Conservation (phyloP, 2,113 vertebrate species). For the Pelobates fuscus region DNA sequence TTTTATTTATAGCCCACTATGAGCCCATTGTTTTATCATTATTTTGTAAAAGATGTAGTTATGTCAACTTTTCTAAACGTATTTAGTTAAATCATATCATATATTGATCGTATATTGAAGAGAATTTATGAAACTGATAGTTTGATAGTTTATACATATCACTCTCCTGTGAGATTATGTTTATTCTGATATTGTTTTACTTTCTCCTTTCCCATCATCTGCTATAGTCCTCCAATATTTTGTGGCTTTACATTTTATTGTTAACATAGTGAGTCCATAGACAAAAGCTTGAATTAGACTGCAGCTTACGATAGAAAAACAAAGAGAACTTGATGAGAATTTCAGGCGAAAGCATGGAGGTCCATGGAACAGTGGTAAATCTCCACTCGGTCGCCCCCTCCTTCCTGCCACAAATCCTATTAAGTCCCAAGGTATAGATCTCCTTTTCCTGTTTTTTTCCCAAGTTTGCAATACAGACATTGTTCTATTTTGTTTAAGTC, state of each 20-base stretch:
- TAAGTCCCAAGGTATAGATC: constrained; percentile 15
- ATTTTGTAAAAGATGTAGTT: too few species aligned
- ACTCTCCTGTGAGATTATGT: too few species aligned
- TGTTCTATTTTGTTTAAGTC: constrained; percentile 13
- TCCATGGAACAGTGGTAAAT: constrained; percentile 4
- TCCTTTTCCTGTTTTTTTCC: constrained; percentile 7
- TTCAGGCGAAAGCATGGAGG: constrained; percentile 40
- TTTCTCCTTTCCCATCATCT: too few species aligned
- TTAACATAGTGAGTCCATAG: neutral
- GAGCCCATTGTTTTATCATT: too few species aligned
- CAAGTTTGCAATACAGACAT: constrained; percentile 9
- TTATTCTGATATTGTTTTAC: too few species aligned
- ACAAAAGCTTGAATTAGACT: constrained; percentile 5
- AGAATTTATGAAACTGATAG: too few species aligned
- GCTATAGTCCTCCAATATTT: neutral
- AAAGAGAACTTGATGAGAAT: constrained; percentile 28
- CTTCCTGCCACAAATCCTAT: constrained; percentile 41
- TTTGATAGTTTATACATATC: too few species aligned
- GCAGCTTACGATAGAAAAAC: neutral
- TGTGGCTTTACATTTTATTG: neutral
- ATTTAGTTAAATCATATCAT: too few species aligned
- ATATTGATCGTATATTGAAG: too few species aligned
- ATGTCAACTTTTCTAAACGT: too few species aligned
- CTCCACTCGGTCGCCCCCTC: constrained; percentile 31
- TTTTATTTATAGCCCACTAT: too few species aligned